phyloP scores from a whole-genome alignment of 2,113 vertebrate species.

The Osmerus eperlanus region DNA sequence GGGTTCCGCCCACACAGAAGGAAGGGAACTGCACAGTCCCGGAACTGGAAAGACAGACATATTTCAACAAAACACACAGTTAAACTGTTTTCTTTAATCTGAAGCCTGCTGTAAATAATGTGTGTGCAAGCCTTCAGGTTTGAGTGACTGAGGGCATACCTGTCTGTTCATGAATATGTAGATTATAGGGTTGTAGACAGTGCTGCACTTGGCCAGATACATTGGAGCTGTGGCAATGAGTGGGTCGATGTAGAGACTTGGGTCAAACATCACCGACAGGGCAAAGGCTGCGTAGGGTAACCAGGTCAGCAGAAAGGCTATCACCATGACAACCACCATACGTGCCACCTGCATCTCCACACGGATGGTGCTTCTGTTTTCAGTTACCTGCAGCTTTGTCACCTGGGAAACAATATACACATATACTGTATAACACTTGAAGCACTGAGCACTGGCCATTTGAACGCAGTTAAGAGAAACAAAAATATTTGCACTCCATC shows the following conservation, averaged over 20 bases:
- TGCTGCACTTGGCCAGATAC: slow-evolving; percentile 68
- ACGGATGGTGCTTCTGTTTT: slow-evolving; percentile 55
- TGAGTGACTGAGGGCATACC: slow-evolving; percentile 42
- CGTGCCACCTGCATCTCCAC: slow-evolving; percentile 55
- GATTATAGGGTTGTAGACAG: slow-evolving; percentile 66
- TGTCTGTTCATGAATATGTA: slow-evolving; percentile 74
- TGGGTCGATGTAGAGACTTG: slow-evolving; percentile 60
- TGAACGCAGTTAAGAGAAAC: too few relatives aligned
- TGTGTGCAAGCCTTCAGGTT: background rate
- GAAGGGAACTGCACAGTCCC: slow-evolving; percentile 42
- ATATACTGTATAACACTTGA: background rate
- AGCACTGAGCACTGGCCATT: too few relatives aligned
- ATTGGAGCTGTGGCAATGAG: slow-evolving; percentile 58
- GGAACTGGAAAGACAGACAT: slow-evolving; percentile 48
- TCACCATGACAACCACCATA: slow-evolving; percentile 64
- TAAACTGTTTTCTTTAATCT: background rate
- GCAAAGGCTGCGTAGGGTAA: slow-evolving; percentile 66
- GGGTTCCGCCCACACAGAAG: slow-evolving; percentile 59
- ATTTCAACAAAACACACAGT: background rate
- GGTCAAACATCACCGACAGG: slow-evolving; percentile 52
- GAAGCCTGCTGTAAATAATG: background rate
- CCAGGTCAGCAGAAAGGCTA: slow-evolving; percentile 68
- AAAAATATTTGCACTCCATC: too few relatives aligned
- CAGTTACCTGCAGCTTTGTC: slow-evolving; percentile 58
- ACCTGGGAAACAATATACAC: slow-evolving; percentile 43